phyloP scores from a whole-genome alignment of 2,888 invertebrate genomes.

The Coelogynopora nodosa region DNA sequence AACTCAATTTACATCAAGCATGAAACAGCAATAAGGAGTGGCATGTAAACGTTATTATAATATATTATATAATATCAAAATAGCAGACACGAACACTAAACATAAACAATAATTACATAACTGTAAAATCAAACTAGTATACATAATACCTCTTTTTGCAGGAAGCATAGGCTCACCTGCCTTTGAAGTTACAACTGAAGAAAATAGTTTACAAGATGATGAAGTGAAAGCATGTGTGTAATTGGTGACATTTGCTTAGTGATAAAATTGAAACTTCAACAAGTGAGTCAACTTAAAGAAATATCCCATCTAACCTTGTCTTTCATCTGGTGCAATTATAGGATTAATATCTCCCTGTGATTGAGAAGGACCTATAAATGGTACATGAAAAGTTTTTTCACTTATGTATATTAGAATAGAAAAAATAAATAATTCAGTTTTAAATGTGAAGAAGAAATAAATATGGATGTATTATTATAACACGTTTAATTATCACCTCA shows the following conservation, averaged over 20 bases:
- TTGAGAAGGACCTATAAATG: neutral
- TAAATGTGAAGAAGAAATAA: too few relatives aligned
- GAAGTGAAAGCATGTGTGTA: neutral
- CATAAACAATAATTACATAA: neutral
- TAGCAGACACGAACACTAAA: neutral
- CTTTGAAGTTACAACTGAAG: neutral
- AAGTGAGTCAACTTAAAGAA: too few relatives aligned
- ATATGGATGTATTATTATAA: too few relatives aligned
- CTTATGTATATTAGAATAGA: too few relatives aligned
- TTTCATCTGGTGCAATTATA: neutral
- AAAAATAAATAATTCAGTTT: too few relatives aligned
- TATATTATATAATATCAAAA: neutral
- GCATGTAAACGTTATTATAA: too few relatives aligned
- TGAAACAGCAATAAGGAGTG: too few relatives aligned
- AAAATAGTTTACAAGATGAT: neutral
- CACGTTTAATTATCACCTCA: too few relatives aligned
- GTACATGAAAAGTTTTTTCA: too few relatives aligned
- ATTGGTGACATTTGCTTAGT: neutral
- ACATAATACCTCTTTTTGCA: neutral
- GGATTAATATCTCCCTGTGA: neutral
- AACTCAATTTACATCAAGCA: too few relatives aligned
- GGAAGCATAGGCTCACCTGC: neutral
- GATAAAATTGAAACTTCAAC: too few relatives aligned
- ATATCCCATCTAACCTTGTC: neutral
- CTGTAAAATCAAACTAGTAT: neutral